Evolutionary conservation across 2,113 vertebrate species (phyloP).

Genomic region (Fregetta grallaria): DNA sequence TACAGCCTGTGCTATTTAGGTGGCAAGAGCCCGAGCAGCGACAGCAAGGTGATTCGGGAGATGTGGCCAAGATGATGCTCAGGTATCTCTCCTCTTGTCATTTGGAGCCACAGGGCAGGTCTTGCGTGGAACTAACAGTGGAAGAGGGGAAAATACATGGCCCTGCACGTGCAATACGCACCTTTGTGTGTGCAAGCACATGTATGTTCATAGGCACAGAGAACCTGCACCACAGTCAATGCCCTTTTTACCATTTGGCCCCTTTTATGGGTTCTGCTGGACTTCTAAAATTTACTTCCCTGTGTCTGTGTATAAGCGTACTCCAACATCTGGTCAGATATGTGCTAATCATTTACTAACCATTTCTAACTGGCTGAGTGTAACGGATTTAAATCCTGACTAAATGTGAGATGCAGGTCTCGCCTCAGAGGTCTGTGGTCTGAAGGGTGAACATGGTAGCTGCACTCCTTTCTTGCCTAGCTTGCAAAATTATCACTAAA

Average conservation of each 20-base stretch:
- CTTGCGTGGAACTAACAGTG: neutral
- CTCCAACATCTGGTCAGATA: neutral
- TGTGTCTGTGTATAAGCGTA: neutral
- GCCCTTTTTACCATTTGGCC: neutral
- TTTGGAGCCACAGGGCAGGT: neutral
- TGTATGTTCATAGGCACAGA: neutral
- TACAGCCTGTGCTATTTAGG: neutral
- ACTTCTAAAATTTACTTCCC: neutral
- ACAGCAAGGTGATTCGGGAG: neutral
- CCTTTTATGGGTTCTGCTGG: neutral
- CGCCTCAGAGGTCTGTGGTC: neutral
- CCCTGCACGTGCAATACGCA: too few species aligned
- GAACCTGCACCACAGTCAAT: neutral
- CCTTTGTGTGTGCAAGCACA: neutral
- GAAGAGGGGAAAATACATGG: neutral
- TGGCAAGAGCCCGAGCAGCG: neutral
- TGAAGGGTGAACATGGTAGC: neutral
- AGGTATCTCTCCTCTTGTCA: neutral
- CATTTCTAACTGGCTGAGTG: neutral
- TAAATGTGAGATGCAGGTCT: neutral
- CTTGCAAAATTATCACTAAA: neutral
- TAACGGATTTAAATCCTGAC: neutral
- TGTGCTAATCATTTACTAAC: neutral
- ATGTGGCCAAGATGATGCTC: accelerated
- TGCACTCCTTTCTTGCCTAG: neutral